Base-by-base conservation (phyloP, 2,797 vertebrate genomes). In the Atherinosoma microstoma region DNA sequence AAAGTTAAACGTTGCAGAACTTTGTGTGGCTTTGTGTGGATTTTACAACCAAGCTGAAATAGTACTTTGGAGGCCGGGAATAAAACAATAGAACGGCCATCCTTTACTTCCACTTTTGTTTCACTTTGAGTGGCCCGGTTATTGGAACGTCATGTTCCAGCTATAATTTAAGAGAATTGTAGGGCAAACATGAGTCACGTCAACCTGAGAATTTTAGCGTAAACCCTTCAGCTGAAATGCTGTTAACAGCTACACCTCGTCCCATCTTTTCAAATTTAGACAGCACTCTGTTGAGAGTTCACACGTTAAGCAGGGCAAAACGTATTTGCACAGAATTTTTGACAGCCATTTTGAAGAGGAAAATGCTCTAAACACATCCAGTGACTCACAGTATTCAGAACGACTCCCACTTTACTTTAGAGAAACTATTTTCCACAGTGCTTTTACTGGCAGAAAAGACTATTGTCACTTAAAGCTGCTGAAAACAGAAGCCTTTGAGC, bases 401-500 rank as follows among this genome's bases (percentile, higher is more conserved):
- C 60, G 69, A 82, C 78, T 83, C 73, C 67, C 65, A 71, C 76
- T 85, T 84, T 81, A 72, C 83, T 84, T 73, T 62, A 78, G 80
- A 86, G 75, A 58, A 73, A 74, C 75, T 59, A 71, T 89, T 87
- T 89, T 84, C 79, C 73, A 74, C 85, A 67, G 80, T 67, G 90
- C 90, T 89, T 88, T 86, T 77, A 89, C 87, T 64, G 42, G 70
- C 83, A 73, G 71, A 75, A 93, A 91, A 93, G 94, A 95, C 95
- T 94, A 94, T 94, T 84, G 88, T 96, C 95, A 93, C 95, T 95
- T 94, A 92, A 96, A 95, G 95, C 95, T 94, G 92, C 94, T 95
- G 95, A 96, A 96, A 97, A 96, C 95, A 95, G 94, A 95, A 94
- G 93, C 95, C 95, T 87, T 96, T 94, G 94, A 97, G 95, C 93